Evolutionary conservation across 1,140 invertebrate genomes (phyloP), one percentile per base, ranked within the genome.

Genomic region (Cheumatopsyche charites): DNA sequence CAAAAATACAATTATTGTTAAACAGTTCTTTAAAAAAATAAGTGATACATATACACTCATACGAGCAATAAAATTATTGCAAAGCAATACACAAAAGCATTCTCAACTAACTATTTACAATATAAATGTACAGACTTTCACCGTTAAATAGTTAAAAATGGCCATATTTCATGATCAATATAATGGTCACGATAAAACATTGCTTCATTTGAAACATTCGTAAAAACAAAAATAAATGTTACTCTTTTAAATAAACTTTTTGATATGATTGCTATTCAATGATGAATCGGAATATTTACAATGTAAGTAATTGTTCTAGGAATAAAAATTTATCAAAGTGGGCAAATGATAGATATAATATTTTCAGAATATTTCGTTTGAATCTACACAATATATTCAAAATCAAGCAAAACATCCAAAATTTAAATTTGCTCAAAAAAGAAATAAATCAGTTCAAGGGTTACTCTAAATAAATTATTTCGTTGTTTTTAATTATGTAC

Each of bases 61-160:
- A 21, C 15, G 45, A 17, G 41, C 68, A 61, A 47, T 49, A 41
- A 73, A 41, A 65, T 67, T 13, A 29, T n/a, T 41, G 36, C 17
- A 26, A 45, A 13, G 21, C 42, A 66, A 75, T 75, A 58, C 70
- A 73, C 74, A 75, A 75, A 73, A 67, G 65, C 43, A 19, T 49
- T 41, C 19, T 2, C 41, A 68, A 29, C 17, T 42, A 23, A 25
- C 12, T 63, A 63, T 63, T 63, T 63, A 70, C n/a, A 65, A 70
- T 66, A 23, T 45, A 26, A 71, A 49, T 70, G 49, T 43, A 72
- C 72, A 76, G 74, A 67, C 74, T 75, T 69, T 70, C 74, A 75
- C 74, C 74, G 67, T 71, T 71, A 71, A 67, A 63, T 63, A 66
- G 36, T 15, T 43, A 52, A 67, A 72, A 70, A 75, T 75, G 74